Percentiles rank a stretch among this genome's conserved stretches.
Conservation (phyloP, 2,797 vertebrate genomes). For the Hydrolagus colliei region DNA sequence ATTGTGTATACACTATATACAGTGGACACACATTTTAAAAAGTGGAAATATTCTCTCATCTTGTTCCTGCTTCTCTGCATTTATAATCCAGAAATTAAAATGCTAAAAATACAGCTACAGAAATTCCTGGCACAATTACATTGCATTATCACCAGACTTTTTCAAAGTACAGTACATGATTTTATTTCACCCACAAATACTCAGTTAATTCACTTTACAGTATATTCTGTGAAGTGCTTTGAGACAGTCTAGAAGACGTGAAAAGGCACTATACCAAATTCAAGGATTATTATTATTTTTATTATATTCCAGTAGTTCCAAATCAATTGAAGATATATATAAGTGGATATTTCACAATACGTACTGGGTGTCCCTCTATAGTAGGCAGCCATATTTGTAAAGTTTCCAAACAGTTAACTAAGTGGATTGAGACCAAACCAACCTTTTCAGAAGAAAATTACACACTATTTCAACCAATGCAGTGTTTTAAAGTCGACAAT, state of each 20-base stretch:
- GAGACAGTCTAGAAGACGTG: too few species aligned
- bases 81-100: neutral
- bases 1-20: too few species aligned
- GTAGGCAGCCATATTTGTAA: too few species aligned
- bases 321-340: neutral
- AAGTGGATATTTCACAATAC: neutral
- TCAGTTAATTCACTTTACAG: too few species aligned
- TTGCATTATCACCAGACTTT: neutral
- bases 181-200: too few species aligned
- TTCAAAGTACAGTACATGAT: neutral
- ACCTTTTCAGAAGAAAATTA: neutral
- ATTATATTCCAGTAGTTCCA: neutral
- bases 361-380: neutral
- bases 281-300: too few species aligned
- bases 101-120: neutral
- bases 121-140: neutral
- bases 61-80: neutral
- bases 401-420: too few species aligned
- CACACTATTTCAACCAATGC: neutral
- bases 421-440: neutral
- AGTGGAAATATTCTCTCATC: too few species aligned
- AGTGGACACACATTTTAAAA: too few species aligned
- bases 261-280: too few species aligned
- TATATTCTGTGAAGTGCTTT: too few species aligned
- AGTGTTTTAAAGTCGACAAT: neutral